Evolutionary conservation across 2,797 vertebrate species (phyloP), one percentile per base, ranked within the genome.

Genomic region (Parauchenoglanis ngamensis): DNA sequence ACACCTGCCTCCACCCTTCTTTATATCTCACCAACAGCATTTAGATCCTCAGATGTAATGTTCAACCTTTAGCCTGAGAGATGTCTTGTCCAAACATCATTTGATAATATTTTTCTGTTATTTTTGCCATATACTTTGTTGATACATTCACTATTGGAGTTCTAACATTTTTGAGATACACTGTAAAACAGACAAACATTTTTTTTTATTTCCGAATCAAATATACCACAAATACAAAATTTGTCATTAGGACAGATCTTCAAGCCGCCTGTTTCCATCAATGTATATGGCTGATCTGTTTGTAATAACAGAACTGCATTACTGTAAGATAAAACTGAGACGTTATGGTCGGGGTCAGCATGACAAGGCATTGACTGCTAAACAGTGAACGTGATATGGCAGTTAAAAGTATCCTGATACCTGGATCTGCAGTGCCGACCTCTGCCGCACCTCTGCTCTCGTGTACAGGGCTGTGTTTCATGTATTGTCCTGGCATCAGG

Each of bases 391-490:
- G 0, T 4, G 68, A 52, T n/a, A 4, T 25, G 2, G 81, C 2
- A 2, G 17, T 31, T 84, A 83, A 57, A 78, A 35, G 10, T 35
- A 83, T 19, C 49, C 25, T 83, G 81, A 72, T 92, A 96, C 95
- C 95, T 90, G 91, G 25, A 72, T 94, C 92, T 75, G 40, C 67
- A 56, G 56, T 89, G 65, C 13, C 8, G 61, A 35, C 23, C 57
- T 96, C 94, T 56, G 88, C 40, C 77, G 75, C 73, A 46, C 57
- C 91, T 89, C 87, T 92, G 84, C 7, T 92, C 83, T 94, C 93
- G 7, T 95, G 94, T n/a, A 90, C 83, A 5, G 88, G 54, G 54
- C 88, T 87, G 2, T 85, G 90, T 87, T 89, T 95, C 89, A 93
- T 90, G 87, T 91, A 86, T 75, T 94, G 87, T 89, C 89, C 92